These are phyloP conservation scores for Spilosoma lubricipeda DNA, from an alignment of 2,888 invertebrate species.

Conservation along the genomic window DNA sequence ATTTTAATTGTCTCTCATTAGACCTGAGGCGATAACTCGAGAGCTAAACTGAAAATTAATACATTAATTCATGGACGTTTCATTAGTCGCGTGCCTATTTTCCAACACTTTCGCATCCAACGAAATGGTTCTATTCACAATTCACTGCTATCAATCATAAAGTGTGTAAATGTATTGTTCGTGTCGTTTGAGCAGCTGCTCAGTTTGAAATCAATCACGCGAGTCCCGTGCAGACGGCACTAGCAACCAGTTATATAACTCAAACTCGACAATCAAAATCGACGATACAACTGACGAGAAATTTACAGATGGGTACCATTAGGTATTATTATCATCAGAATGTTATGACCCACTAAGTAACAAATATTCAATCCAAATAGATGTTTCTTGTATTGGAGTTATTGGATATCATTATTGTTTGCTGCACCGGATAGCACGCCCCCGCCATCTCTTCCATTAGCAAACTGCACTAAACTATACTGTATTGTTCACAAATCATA, in stretches of 20 bases:
- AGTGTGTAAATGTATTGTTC: slow-evolving; percentile 47
- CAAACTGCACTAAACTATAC: slow-evolving; percentile 78
- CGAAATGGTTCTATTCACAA: slow-evolving; percentile 46
- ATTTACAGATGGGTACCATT: slow-evolving; percentile 66
- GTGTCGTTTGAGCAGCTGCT: slow-evolving; percentile 69
- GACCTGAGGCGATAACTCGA: slow-evolving; percentile 74
- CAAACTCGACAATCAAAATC: slow-evolving; percentile 67
- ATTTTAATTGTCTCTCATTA: slow-evolving; percentile 84
- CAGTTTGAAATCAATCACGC: slow-evolving; percentile 78
- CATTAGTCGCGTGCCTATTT: slow-evolving; percentile 63
- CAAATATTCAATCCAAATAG: slow-evolving; percentile 60
- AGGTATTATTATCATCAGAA: slow-evolving; percentile 50
- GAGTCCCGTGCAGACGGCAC: slow-evolving; percentile 65
- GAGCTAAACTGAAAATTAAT: slow-evolving; percentile 73
- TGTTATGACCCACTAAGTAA: slow-evolving; percentile 60
- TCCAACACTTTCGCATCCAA: slow-evolving; percentile 49
- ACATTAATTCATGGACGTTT: slow-evolving; percentile 74
- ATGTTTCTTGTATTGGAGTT: slow-evolving; percentile 60
- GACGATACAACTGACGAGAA: slow-evolving; percentile 68
- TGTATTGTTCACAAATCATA: slow-evolving; percentile 82
- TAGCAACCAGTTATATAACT: slow-evolving; percentile 72
- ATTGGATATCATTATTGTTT: slow-evolving; percentile 71
- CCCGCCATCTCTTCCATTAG: slow-evolving; percentile 79
- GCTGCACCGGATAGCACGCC: slow-evolving; percentile 75
- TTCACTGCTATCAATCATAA: slow-evolving; percentile 73